A percentile compares a stretch with the other conserved stretches of the same genome.
phyloP scores from a whole-genome alignment of 1,140 invertebrate genomes.

The Dreissena rostriformis region DNA sequence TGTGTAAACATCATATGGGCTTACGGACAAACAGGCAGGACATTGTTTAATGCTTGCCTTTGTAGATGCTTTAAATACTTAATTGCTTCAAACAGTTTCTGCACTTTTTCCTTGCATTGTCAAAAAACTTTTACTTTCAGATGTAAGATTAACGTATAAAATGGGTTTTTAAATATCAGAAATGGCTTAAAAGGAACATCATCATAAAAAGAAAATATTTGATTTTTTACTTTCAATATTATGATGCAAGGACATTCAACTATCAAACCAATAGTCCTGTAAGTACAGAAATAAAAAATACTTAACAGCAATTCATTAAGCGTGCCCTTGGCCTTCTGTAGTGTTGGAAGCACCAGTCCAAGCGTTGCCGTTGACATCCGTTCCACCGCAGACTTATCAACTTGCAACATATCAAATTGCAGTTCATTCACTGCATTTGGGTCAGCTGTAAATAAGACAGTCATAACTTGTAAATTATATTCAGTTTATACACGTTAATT shows the following conservation, averaged over 20 bases:
- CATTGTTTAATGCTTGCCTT: too few relatives aligned
- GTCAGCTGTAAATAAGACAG: too few relatives aligned
- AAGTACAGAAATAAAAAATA: neutral
- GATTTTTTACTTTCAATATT: neutral
- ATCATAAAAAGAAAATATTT: neutral
- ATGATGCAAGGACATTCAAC: neutral
- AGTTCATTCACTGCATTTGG: too few relatives aligned
- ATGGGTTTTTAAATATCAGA: neutral
- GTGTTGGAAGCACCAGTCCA: conserved; percentile 63
- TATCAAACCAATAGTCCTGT: neutral
- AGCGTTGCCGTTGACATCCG: conserved; percentile 66
- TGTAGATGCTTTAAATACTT: too few relatives aligned
- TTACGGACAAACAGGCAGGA: too few relatives aligned
- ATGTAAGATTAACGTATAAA: neutral
- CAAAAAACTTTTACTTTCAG: too few relatives aligned
- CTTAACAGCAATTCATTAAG: conserved; percentile 68
- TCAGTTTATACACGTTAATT: too few relatives aligned
- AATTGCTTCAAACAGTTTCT: too few relatives aligned
- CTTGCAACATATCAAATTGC: neutral
- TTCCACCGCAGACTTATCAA: conserved; percentile 60
- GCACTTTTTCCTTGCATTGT: too few relatives aligned
- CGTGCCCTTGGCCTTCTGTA: conserved; percentile 68
- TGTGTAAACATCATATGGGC: too few relatives aligned
- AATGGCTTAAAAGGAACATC: neutral
- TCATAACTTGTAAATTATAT: too few relatives aligned